These are phyloP conservation scores for Pedetes capensis DNA, from an alignment of 2,113 vertebrate genomes.

Conservation along the genomic window DNA sequence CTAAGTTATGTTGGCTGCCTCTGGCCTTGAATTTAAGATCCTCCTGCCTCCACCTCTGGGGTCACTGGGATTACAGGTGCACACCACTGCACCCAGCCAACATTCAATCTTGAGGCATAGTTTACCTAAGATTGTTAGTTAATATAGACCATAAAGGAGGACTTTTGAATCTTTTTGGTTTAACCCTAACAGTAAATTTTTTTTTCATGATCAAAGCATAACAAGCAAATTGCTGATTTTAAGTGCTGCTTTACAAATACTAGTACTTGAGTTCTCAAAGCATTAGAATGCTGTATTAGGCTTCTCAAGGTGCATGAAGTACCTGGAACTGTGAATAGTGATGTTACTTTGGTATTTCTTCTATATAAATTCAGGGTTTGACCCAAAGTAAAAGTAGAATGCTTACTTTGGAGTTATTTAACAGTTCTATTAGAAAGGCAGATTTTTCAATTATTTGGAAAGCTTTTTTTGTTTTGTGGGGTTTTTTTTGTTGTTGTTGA, in stretches of 20 bases:
- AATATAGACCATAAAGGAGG: neutral
- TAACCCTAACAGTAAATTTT: neutral
- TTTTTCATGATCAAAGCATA: neutral
- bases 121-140: neutral
- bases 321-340: neutral
- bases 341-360: slow-evolving; percentile 16
- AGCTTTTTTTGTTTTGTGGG: too few species aligned
- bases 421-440: neutral
- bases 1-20: too few species aligned
- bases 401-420: neutral
- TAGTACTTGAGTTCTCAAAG: neutral
- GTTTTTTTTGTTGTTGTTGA: too few species aligned
- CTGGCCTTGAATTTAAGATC: too few species aligned
- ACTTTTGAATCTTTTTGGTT: neutral
- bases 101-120: neutral
- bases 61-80: too few species aligned
- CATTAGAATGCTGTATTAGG: neutral
- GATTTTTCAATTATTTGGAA: neutral
- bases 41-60: too few species aligned
- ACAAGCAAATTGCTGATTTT: neutral
- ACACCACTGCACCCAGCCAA: too few species aligned
- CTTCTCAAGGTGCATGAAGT: neutral
- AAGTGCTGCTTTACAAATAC: neutral
- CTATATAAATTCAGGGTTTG: neutral
- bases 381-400: neutral